Conservation (phyloP, 2,888 invertebrate genomes). For the Mayetiola destructor region DNA sequence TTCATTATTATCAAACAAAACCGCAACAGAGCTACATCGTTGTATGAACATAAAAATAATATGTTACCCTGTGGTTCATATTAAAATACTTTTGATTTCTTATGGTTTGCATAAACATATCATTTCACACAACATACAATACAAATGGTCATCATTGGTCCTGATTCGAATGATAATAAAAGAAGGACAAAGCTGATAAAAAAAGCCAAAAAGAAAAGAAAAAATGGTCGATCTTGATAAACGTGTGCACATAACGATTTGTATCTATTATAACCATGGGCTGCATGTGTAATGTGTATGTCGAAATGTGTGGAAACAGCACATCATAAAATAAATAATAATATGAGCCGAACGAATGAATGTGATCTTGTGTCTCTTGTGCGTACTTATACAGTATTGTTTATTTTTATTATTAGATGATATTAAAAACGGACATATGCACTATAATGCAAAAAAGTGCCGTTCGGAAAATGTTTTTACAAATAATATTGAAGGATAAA, state of each 20-base stretch:
- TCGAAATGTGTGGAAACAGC: conserved; percentile 23
- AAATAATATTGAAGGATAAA: no score
- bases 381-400: neutral
- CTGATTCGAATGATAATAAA: neutral
- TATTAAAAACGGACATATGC: no score
- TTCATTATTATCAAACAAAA: no score
- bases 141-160: no score
- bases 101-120: no score
- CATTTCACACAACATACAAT: no score
- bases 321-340: conserved; percentile 21
- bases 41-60: conserved; percentile 2
- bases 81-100: no score
- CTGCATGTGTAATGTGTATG: conserved; percentile 16
- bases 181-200: neutral
- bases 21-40: neutral
- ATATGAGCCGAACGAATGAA: neutral
- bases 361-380: neutral
- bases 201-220: neutral
- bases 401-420: neutral
- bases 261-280: conserved; percentile 7
- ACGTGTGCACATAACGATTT: conserved; percentile 13
- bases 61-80: neutral
- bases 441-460: no score
- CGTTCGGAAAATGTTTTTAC: neutral
- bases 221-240: neutral